These are phyloP conservation scores for Oryzias melastigma DNA, from an alignment of 2,113 vertebrate species.

Conservation along the genomic window DNA sequence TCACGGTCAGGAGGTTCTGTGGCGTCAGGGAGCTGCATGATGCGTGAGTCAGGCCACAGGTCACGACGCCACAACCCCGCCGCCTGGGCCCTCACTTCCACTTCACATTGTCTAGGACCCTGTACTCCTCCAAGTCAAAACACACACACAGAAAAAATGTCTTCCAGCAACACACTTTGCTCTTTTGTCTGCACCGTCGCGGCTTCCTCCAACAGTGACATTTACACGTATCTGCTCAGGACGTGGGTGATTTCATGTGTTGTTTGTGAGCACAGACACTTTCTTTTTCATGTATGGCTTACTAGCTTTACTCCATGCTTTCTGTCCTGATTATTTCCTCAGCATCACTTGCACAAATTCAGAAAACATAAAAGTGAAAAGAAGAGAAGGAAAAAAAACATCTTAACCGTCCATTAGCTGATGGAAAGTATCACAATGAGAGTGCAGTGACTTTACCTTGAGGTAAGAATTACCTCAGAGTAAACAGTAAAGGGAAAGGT, in stretches of 20 bases:
- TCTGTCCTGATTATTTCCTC: constrained; percentile 1
- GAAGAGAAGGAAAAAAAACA: constrained; percentile 4
- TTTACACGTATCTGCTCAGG: constrained; percentile 52
- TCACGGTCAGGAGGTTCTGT: constrained; percentile 82
- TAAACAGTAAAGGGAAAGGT: constrained; percentile 42
- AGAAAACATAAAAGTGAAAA: constrained; percentile 12
- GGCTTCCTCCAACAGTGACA: constrained; percentile 53
- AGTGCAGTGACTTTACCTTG: constrained; percentile 42
- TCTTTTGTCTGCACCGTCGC: constrained; percentile 64
- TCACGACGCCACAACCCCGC: constrained; percentile 64
- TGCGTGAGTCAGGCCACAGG: constrained; percentile 83
- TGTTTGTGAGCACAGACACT: background rate
- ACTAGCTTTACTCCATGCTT: constrained; percentile 6
- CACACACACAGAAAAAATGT: constrained; percentile 54
- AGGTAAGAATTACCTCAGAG: constrained; percentile 42
- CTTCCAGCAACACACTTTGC: constrained; percentile 61
- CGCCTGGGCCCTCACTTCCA: constrained; percentile 82
- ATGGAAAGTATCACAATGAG: constrained; percentile 38
- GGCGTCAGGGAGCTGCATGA: constrained; percentile 78
- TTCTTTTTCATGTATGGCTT: background rate
- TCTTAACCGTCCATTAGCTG: constrained; percentile 47
- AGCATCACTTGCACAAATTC: constrained; percentile 1
- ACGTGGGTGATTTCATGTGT: constrained; percentile 27
- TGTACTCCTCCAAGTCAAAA: constrained; percentile 29
- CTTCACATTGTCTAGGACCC: constrained; percentile 68